Evolutionary conservation across 2,888 invertebrate species (phyloP).

Genomic region (Yponomeuta sedellus): DNA sequence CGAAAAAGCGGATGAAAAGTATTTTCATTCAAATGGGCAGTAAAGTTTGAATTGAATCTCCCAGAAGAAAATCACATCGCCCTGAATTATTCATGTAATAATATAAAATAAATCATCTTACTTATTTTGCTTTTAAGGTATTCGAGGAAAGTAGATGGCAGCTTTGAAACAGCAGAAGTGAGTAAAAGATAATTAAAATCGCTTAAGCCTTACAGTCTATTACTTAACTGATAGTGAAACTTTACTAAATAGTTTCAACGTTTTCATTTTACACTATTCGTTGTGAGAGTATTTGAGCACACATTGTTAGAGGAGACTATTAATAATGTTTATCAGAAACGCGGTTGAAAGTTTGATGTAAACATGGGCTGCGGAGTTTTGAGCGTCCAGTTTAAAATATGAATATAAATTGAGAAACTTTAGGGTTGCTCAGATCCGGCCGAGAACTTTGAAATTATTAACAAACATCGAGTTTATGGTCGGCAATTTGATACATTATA

Average conservation of each 20-base stretch:
- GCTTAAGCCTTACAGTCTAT: slow-evolving; percentile 38
- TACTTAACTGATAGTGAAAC: background rate
- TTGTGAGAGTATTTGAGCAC: background rate
- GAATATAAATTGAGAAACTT: slow-evolving; percentile 71
- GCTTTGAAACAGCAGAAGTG: background rate
- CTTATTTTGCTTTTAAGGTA: slow-evolving; percentile 20
- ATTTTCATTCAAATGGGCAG: slow-evolving; percentile 55
- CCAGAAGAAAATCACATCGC: slow-evolving; percentile 41
- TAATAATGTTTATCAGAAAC: slow-evolving; percentile 9
- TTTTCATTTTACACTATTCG: background rate
- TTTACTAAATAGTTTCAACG: background rate
- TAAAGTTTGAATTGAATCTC: slow-evolving; percentile 54
- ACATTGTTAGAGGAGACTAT: background rate
- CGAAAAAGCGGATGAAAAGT: slow-evolving; percentile 38
- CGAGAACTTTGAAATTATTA: slow-evolving; percentile 54
- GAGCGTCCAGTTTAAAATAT: slow-evolving; percentile 63
- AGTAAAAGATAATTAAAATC: slow-evolving; percentile 26
- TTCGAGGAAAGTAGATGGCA: background rate
- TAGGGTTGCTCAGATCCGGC: slow-evolving; percentile 54
- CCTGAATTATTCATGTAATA: slow-evolving; percentile 34
- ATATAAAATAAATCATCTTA: slow-evolving; percentile 27
- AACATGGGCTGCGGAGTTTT: slow-evolving; percentile 46
- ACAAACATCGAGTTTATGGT: slow-evolving; percentile 13
- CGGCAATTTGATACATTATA: background rate
- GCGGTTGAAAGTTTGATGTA: slow-evolving; percentile 43